These are phyloP conservation scores for Microtus richardsoni DNA, from an alignment of 2,113 vertebrate species.

Conservation along the genomic window DNA sequence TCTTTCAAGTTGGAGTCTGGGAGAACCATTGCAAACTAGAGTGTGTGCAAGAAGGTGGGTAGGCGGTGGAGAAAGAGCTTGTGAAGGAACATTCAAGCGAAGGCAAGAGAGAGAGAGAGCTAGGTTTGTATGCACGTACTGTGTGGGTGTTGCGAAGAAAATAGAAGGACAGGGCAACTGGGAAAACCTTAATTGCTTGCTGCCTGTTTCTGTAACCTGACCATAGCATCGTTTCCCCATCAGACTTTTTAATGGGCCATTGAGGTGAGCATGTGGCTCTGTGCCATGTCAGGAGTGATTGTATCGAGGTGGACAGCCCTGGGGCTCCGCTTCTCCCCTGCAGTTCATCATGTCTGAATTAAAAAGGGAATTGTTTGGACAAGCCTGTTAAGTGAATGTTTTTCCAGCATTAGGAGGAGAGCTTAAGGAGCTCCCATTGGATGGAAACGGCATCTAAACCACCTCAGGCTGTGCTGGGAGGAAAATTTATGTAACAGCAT, in stretches of 20 bases:
- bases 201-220: slow-evolving; percentile 6
- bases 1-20: neutral
- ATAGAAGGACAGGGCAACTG: neutral
- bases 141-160: neutral
- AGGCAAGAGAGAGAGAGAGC: neutral
- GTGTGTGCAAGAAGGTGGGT: neutral
- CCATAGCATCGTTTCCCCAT: slow-evolving; percentile 1
- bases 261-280: neutral
- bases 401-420: slow-evolving; percentile 57
- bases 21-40: neutral
- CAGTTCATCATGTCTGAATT: slow-evolving; percentile 73
- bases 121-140: neutral
- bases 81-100: neutral
- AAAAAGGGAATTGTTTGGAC: slow-evolving; percentile 78
- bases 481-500: neutral
- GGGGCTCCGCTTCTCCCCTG: slow-evolving; percentile 55
- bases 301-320: slow-evolving; percentile 61
- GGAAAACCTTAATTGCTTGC: slow-evolving; percentile 23
- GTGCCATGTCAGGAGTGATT: slow-evolving; percentile 56
- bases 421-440: slow-evolving; percentile 59
- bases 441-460: slow-evolving; percentile 44
- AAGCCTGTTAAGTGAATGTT: slow-evolving; percentile 75
- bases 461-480: slow-evolving; percentile 12
- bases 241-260: slow-evolving; percentile 20
- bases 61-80: neutral